phyloP scores from a whole-genome alignment of 2,888 invertebrate genomes.

The Lapara coniferarum region DNA sequence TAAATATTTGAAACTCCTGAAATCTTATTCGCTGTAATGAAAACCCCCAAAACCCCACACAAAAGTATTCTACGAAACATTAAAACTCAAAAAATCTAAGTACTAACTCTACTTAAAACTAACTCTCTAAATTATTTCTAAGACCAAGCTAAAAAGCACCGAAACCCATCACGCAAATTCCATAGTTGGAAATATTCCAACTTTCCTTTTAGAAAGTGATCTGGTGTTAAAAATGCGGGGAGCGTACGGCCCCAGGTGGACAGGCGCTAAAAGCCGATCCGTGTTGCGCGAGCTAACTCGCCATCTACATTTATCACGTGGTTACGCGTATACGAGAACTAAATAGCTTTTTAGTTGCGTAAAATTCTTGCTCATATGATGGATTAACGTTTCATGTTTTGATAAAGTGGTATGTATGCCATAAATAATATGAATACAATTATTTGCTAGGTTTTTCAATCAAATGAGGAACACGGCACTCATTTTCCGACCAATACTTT shows the following conservation, averaged over 20 bases:
- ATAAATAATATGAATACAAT: too few species aligned
- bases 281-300: constrained; percentile 48
- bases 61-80: too few species aligned
- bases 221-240: constrained; percentile 13
- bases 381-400: background rate
- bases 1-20: too few species aligned
- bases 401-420: background rate
- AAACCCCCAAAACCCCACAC: too few species aligned
- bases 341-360: constrained; percentile 40
- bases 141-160: background rate
- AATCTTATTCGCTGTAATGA: too few species aligned
- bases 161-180: background rate
- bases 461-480: too few species aligned
- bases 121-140: background rate
- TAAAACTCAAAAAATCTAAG: too few species aligned
- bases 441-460: too few species aligned
- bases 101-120: too few species aligned
- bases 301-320: constrained; percentile 60
- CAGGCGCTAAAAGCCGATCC: constrained; percentile 59
- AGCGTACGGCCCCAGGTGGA: constrained; percentile 51
- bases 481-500: too few species aligned
- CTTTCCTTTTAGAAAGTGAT: constrained; percentile 9
- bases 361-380: constrained; percentile 15
- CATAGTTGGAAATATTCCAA: constrained; percentile 8
- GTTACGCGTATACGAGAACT: constrained; percentile 55